Evolutionary conservation across 2,113 vertebrate species (phyloP).

Genomic region (Micronisus gabar): DNA sequence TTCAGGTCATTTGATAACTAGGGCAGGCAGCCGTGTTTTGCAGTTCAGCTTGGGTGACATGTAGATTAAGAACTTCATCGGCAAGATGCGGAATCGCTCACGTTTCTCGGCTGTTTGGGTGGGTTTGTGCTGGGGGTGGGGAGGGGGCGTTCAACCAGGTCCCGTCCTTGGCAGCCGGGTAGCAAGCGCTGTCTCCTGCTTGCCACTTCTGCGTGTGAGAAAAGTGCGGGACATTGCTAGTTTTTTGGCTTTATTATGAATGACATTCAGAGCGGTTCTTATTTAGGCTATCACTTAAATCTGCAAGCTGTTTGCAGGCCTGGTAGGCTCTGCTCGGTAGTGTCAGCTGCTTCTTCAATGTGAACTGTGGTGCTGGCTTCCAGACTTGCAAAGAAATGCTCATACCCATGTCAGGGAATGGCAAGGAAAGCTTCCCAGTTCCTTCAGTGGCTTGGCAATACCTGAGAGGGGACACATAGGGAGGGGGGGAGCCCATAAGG

Average conservation of each 20-base stretch:
- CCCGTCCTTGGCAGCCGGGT: background rate
- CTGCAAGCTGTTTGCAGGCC: background rate
- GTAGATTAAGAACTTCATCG: background rate
- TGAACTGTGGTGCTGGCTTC: background rate
- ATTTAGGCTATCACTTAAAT: background rate
- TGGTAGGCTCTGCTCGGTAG: background rate
- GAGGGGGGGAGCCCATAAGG: rapidly evolving
- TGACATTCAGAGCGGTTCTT: background rate
- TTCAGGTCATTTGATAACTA: constrained; percentile 66
- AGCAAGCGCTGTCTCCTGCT: background rate
- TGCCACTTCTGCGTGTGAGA: background rate
- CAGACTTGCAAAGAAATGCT: background rate
- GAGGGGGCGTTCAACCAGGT: background rate
- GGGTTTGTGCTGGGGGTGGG: background rate
- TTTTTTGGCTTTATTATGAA: background rate
- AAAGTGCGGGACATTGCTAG: rapidly evolving
- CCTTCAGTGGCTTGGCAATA: background rate
- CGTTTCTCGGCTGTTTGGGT: background rate
- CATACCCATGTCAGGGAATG: background rate
- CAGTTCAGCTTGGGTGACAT: constrained; percentile 42
- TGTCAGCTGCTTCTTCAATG: background rate
- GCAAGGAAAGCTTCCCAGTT: background rate
- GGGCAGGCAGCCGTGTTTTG: background rate
- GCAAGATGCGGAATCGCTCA: background rate
- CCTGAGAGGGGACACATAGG: rapidly evolving